Evolutionary conservation across 1,140 invertebrate genomes (phyloP).

Genomic region (Drosophila ercepeae): DNA sequence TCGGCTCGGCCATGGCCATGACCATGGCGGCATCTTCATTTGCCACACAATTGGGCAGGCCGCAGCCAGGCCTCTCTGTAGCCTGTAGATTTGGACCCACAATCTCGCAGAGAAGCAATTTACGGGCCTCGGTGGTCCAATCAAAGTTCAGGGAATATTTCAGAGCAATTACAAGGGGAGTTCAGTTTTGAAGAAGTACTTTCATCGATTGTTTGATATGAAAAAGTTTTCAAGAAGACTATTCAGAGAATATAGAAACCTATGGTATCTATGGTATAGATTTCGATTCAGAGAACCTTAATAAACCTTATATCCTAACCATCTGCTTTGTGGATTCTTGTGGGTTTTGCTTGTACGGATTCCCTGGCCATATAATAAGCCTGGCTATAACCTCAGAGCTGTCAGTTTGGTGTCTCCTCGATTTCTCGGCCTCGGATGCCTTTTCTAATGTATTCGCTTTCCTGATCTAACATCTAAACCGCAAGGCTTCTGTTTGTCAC

Average conservation of each 20-base stretch:
- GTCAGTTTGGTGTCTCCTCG: background rate
- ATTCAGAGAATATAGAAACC: too few species aligned
- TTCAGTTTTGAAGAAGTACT: background rate
- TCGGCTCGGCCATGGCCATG: too few species aligned
- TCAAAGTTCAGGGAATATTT: background rate
- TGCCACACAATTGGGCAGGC: background rate
- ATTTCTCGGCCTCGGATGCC: background rate
- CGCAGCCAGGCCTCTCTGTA: background rate
- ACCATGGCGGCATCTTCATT: slow-evolving; percentile 11
- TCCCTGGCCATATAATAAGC: background rate
- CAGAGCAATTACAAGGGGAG: background rate
- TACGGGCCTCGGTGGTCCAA: background rate
- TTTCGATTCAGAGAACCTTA: too few species aligned
- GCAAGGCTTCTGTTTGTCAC: slow-evolving; percentile 53
- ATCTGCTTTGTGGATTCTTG: background rate
- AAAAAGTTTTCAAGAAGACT: too few species aligned
- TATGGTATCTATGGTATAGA: too few species aligned
- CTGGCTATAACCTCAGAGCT: slow-evolving; percentile 7
- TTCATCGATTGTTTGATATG: too few species aligned
- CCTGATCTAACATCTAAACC: slow-evolving; percentile 41
- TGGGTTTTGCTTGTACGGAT: slow-evolving; percentile 5
- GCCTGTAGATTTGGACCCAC: background rate
- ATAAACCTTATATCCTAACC: too few species aligned
- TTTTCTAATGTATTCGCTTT: slow-evolving; percentile 35
- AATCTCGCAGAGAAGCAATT: background rate